phyloP scores from a whole-genome alignment of 2,797 vertebrate genomes.

The Meriones psammophilus region DNA sequence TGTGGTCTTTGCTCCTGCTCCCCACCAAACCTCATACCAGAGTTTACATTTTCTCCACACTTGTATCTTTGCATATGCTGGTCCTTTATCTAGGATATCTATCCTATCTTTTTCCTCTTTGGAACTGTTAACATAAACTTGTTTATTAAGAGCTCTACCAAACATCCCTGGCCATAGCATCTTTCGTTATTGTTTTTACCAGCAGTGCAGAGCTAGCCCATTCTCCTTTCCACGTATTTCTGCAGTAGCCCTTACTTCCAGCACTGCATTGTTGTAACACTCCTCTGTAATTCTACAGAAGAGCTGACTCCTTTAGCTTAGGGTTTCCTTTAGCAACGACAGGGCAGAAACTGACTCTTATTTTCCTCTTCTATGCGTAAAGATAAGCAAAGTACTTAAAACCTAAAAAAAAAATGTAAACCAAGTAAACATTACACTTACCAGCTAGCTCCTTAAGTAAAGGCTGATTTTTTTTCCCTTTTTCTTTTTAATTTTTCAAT shows the following conservation, averaged over 20 bases:
- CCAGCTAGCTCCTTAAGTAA: not conserved
- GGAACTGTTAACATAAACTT: not conserved
- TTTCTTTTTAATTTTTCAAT: not conserved
- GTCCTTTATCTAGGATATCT: not conserved
- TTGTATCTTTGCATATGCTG: not conserved
- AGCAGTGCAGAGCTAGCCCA: not conserved
- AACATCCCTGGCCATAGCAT: not conserved
- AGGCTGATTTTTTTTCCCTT: constrained; percentile 32
- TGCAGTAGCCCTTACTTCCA: not conserved
- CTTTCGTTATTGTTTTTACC: not conserved
- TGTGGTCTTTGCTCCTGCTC: not conserved
- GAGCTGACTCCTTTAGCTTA: not conserved
- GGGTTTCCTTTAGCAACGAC: not conserved
- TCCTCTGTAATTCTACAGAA: not conserved
- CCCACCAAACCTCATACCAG: not conserved
- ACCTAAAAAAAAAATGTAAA: constrained; percentile 36
- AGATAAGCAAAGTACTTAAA: not conserved
- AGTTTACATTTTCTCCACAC: not conserved
- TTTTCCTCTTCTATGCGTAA: not conserved
- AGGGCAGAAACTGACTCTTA: not conserved
- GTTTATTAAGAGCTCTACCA: not conserved
- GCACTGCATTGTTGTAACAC: not conserved
- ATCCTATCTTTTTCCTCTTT: not conserved
- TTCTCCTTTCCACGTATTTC: not conserved
- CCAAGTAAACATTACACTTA: not conserved